Base-by-base conservation (phyloP, 2,797 vertebrate genomes). In the Diplodus sargus region DNA sequence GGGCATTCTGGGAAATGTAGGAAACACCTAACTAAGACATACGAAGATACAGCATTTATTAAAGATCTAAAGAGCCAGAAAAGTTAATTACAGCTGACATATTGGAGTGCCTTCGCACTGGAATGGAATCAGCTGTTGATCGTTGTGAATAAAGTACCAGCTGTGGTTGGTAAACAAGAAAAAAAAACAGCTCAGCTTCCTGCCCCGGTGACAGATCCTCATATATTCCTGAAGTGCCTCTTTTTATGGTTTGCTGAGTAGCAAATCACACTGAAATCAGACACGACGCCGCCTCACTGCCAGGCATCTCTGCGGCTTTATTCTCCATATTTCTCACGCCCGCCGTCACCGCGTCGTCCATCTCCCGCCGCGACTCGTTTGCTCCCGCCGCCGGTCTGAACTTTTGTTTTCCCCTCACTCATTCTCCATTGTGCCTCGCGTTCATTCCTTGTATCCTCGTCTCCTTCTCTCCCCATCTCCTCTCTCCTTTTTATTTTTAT, bases 201-300 rank as follows among this genome's bases (percentile, higher is more conserved):
- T 62, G 53, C 61, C 54, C 9, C 6, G 56, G 30, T 80, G 87
- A 85, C 80, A 68, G 74, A 81, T 74, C 15, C 74, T 79, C 49
- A 5, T 76, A 72, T 76, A 59, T 79, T 85, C 25, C 48, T 81
- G 45, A 75, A 82, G 58, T 65, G 76, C 6, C 18, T 68, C 54
- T 82, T 78, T 88, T 80, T 82, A 85, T 76, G 79, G 64, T 79
- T 78, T 70, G 64, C 65, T 78, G 76, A 86, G 84, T 60, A 89
- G 85, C 79, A 89, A 85, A 85, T 90, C 79, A 87, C 82, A 84
- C n/a, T 82, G n/a, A 83, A 82, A 80, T 83, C 82, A 81, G 74
- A 84, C 74, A 64, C 9, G 20, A 73, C 3, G 53, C 71, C 28
- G 47, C 63, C 51, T 74, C 71, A 22, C 78, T 62, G 69, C 59